Percentiles rank a stretch among this genome's conserved stretches.
Conservation (phyloP, 2,113 vertebrate genomes). For the Python bivittatus region DNA sequence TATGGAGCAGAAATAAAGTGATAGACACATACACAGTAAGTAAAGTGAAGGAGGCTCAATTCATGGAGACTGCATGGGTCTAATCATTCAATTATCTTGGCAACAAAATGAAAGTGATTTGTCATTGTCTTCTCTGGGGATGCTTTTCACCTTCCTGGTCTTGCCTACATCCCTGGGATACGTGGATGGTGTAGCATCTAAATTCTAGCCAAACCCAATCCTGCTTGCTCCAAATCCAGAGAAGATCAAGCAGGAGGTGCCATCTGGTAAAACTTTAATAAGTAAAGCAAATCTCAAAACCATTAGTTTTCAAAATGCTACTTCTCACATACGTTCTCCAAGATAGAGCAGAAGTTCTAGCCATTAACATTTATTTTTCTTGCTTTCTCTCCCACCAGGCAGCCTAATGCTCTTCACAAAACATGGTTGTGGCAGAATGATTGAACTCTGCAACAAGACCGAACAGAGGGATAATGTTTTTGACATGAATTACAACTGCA, state of each 20-base stretch:
- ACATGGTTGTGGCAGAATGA: not conserved
- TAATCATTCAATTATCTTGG: not conserved
- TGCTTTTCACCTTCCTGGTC: not conserved
- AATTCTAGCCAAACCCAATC: not conserved
- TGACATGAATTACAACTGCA: constrained; percentile 13
- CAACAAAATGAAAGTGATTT: not conserved
- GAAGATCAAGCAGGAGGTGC: not conserved
- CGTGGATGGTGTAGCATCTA: not conserved
- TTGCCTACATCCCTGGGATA: not conserved
- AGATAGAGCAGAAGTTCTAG: not conserved
- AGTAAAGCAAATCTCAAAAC: not conserved
- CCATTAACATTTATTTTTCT: not conserved
- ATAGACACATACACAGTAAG: not conserved
- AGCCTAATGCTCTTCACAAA: not conserved
- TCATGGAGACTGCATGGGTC: not conserved
- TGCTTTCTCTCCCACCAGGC: not conserved
- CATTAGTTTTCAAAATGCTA: not conserved
- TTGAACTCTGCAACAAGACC: constrained; percentile 6
- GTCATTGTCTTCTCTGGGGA: not conserved
- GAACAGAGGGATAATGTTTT: constrained; percentile 10
- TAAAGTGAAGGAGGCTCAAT: not conserved
- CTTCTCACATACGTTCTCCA: not conserved
- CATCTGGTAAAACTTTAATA: not conserved
- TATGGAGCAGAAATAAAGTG: not conserved
- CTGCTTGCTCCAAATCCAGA: not conserved